Percentiles rank a stretch among this genome's conserved stretches.
phyloP scores from a whole-genome alignment of 1,140 invertebrate genomes.

The Drosophila parvula region DNA sequence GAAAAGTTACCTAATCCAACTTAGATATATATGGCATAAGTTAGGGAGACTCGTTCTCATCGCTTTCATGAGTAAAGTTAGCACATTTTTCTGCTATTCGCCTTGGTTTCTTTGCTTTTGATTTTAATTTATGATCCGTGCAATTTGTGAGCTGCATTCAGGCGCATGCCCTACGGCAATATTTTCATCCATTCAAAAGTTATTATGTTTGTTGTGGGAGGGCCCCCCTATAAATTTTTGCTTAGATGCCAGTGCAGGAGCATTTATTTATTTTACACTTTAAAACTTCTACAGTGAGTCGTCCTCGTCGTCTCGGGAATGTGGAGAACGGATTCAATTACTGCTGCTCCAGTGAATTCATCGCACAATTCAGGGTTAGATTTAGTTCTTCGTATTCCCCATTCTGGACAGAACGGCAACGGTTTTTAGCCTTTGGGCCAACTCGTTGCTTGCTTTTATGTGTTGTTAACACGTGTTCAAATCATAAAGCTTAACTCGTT shows the following conservation, averaged over 20 bases:
- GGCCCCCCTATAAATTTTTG: slow-evolving; percentile 16
- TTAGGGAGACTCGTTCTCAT: slow-evolving; percentile 8
- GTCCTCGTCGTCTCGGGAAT: not conserved
- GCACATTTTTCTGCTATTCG: not conserved
- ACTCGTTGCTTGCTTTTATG: slow-evolving; percentile 33
- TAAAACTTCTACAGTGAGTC: not conserved
- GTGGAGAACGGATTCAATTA: slow-evolving; percentile 23
- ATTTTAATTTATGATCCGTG: slow-evolving; percentile 70
- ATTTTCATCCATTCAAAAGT: slow-evolving; percentile 36
- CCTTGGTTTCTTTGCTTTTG: slow-evolving; percentile 23
- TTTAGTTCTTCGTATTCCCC: slow-evolving; percentile 13
- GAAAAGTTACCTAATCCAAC: not conserved
- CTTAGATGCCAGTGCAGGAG: not conserved
- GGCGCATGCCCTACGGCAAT: slow-evolving; percentile 41
- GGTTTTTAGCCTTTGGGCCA: slow-evolving; percentile 15
- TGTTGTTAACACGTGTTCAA: slow-evolving; percentile 72
- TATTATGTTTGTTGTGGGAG: slow-evolving; percentile 45
- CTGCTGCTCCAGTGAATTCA: slow-evolving; percentile 41
- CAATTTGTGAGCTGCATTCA: slow-evolving; percentile 41
- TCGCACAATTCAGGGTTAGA: slow-evolving; percentile 25
- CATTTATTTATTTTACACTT: slow-evolving; percentile 21
- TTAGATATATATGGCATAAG: not conserved
- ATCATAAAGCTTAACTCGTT: slow-evolving; percentile 60
- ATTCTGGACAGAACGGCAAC: not conserved
- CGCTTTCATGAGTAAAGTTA: slow-evolving; percentile 21